Conservation (phyloP, 2,888 invertebrate genomes). For the Pseudococcus longispinus region DNA sequence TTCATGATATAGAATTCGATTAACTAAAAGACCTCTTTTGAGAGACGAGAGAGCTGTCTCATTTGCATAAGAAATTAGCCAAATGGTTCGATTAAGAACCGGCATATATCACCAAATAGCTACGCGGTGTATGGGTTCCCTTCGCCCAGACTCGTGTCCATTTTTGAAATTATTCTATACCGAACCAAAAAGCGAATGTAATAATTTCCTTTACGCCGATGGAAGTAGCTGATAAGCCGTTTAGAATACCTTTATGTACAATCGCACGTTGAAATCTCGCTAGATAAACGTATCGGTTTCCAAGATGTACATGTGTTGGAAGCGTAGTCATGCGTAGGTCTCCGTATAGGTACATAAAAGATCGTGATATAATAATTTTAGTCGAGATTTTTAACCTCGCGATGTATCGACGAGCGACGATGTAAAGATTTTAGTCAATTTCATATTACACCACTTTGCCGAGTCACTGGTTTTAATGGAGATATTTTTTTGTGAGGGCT, state of each 20-base stretch:
- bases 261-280: conserved; percentile 28
- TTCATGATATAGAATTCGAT: background rate
- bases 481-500: background rate
- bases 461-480: conserved; percentile 38
- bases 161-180: conserved; percentile 10
- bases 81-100: conserved; percentile 25
- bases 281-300: conserved; percentile 40
- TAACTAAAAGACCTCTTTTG: background rate
- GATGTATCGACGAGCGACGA: background rate
- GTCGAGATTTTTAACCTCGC: background rate
- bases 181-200: background rate
- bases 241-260: conserved; percentile 24
- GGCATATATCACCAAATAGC: conserved; percentile 25
- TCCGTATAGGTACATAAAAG: background rate
- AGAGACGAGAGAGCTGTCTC: background rate
- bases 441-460: background rate
- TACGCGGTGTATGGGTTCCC: background rate
- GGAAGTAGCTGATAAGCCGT: background rate
- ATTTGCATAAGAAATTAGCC: conserved; percentile 37
- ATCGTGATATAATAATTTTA: conserved; percentile 45
- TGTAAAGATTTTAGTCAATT: conserved; percentile 36
- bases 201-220: conserved; percentile 20
- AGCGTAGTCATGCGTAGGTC: conserved; percentile 43
- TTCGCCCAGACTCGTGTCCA: conserved; percentile 16
- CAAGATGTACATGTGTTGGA: conserved; percentile 36